Base-by-base conservation (phyloP, 2,113 vertebrate genomes). In the Nycticorax nycticorax region DNA sequence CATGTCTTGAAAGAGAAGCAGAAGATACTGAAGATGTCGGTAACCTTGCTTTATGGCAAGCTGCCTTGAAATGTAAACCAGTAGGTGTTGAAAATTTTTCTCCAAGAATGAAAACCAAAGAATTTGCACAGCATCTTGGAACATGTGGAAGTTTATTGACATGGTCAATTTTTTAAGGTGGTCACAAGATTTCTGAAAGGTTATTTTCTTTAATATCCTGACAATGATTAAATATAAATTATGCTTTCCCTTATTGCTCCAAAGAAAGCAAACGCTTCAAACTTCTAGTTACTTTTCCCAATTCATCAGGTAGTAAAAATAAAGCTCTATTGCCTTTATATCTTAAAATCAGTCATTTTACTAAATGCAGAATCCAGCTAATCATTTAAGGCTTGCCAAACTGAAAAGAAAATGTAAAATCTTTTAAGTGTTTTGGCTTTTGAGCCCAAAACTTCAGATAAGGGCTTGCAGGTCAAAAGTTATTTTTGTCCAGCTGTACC, bases 401-500 rank as follows among this genome's bases (percentile, higher is more conserved):
- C 39, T 56, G 52, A 59, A 72, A 78, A 64, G 30, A 43, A 78
- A 80, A 10, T 24, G 8, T 7, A 12, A 48, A 50, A 35, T 24
- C 3, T 33, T 50, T 41, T 23, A 32, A 59, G 12, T 23, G 15
- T 57, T 57, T 67, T 48, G 10, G 4, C 62, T 75, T 91, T 62
- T 53, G 16, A 78, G 15, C 41, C 47, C 23, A 24, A 43, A 66
- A 27, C 33, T 88, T 87, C n/a, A 47, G 72, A 76, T 67, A 16
- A 83, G 59, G 35, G 14, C 8, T 45, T 75, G 56, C 12, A 41
- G 60, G 43, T 41, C 37, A 30, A 4, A 17, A 84, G 10, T 43
- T 28, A 0, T 17, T 43, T 53, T 68, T 45, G 55, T 7, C 39
- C 32, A 11, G 0, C 14, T 22, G 13, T 13, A 47, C 30, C 35